These are phyloP conservation scores for Noctuana brunneofusca DNA, from an alignment of 2,888 invertebrate species.

Conservation along the genomic window DNA sequence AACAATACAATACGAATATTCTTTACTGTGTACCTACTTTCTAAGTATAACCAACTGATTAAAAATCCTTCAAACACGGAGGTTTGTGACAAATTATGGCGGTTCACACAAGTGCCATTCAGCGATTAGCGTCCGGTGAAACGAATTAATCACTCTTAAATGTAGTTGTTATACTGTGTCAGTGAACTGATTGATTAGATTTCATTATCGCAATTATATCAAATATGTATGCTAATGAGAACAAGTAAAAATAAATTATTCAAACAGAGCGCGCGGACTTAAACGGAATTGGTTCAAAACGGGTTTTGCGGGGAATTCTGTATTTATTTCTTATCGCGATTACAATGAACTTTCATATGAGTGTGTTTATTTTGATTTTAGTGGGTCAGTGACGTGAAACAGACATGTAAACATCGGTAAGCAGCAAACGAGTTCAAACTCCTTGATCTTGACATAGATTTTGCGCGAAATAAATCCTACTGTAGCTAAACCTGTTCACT, in stretches of 20 bases:
- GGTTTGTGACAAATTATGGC: not conserved
- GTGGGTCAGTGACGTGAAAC: constrained; percentile 63
- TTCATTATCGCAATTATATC: constrained; percentile 29
- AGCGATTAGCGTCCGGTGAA: constrained; percentile 14
- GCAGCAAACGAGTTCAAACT: constrained; percentile 66
- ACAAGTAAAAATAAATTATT: constrained; percentile 26
- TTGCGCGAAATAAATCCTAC: constrained; percentile 68
- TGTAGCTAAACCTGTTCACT: constrained; percentile 64
- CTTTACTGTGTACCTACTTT: too few species aligned
- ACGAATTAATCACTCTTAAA: constrained; percentile 32
- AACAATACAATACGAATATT: too few species aligned
- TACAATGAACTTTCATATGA: constrained; percentile 37
- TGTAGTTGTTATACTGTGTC: constrained; percentile 25
- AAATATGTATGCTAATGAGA: constrained; percentile 27
- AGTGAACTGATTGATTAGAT: constrained; percentile 32
- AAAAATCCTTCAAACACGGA: not conserved
- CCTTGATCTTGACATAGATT: constrained; percentile 81
- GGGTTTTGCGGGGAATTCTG: constrained; percentile 24
- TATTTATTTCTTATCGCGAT: constrained; percentile 1
- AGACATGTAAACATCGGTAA: constrained; percentile 35
- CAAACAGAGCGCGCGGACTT: not conserved
- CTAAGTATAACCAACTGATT: not conserved
- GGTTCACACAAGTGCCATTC: constrained; percentile 9
- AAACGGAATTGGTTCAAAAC: not conserved
- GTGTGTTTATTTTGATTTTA: constrained; percentile 50